Conservation (phyloP, 2,113 vertebrate genomes). For the Pseudorectes ferrugineus region DNA sequence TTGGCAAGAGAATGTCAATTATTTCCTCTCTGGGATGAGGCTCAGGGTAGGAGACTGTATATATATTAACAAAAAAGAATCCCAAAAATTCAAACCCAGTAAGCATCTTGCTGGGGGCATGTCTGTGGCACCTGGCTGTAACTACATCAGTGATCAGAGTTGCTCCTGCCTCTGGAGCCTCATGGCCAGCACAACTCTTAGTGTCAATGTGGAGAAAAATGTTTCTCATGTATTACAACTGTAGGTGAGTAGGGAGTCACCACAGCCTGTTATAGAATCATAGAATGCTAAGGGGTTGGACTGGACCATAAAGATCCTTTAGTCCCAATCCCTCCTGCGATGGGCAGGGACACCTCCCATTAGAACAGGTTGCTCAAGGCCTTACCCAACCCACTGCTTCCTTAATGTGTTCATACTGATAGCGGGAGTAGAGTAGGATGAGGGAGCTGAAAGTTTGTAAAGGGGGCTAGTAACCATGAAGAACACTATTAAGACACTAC, state of each 20-base stretch:
- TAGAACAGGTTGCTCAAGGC: background rate
- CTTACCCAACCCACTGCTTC: background rate
- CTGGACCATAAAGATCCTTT: no score
- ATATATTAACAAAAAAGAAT: background rate
- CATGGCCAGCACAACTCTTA: background rate
- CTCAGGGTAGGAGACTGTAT: background rate
- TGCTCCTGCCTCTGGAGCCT: background rate
- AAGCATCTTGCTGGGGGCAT: background rate
- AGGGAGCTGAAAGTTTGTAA: background rate
- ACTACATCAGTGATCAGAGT: background rate
- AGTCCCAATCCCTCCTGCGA: accelerated
- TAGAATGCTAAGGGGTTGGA: background rate
- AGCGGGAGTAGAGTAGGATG: background rate
- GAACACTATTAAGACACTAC: background rate
- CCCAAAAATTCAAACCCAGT: background rate
- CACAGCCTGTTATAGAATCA: background rate
- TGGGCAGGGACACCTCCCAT: background rate
- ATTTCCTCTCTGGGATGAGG: background rate
- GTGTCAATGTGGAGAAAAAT: background rate
- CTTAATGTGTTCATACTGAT: background rate
- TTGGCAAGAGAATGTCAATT: slow-evolving; percentile 1
- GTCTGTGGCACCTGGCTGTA: background rate
- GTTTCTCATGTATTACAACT: background rate
- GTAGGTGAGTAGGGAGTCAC: background rate
- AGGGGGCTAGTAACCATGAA: background rate